These are phyloP conservation scores for Xiphophorus couchianus DNA, from an alignment of 2,113 vertebrate genomes.

Conservation along the genomic window DNA sequence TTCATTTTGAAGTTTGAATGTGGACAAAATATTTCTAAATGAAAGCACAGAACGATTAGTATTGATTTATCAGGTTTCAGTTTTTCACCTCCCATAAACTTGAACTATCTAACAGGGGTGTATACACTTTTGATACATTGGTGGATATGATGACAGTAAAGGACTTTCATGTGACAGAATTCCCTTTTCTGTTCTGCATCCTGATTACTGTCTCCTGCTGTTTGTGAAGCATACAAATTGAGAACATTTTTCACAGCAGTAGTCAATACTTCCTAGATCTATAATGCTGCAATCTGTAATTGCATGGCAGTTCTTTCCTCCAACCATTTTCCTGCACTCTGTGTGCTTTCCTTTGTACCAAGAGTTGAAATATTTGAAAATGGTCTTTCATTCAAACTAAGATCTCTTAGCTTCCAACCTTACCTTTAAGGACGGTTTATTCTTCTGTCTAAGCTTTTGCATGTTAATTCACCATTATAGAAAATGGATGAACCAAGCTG, in stretches of 20 bases:
- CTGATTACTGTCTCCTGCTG: conserved; percentile 14
- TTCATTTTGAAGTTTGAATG: background rate
- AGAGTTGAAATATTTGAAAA: background rate
- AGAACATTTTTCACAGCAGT: conserved; percentile 20
- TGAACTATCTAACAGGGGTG: background rate
- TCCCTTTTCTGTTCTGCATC: conserved; percentile 8
- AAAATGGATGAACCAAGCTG: background rate
- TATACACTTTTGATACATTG: background rate
- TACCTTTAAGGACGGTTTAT: background rate
- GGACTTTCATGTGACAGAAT: conserved; percentile 1
- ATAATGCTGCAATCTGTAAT: conserved; percentile 27
- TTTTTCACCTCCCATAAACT: background rate
- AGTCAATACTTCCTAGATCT: conserved; percentile 16
- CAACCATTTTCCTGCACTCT: background rate
- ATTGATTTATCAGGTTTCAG: background rate
- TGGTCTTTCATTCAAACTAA: conserved; percentile 4
- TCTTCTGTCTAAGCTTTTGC: background rate
- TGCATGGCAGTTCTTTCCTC: conserved; percentile 14
- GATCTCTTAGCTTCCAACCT: background rate
- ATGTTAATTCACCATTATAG: background rate
- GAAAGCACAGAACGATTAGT: background rate
- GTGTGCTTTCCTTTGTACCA: background rate
- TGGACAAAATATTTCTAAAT: background rate
- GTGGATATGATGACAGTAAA: background rate
- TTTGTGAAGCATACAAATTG: conserved; percentile 20